A percentile compares a stretch with the other conserved stretches of the same genome.
phyloP scores from a whole-genome alignment of 2,888 invertebrate genomes.

The Bimastos eiseni region DNA sequence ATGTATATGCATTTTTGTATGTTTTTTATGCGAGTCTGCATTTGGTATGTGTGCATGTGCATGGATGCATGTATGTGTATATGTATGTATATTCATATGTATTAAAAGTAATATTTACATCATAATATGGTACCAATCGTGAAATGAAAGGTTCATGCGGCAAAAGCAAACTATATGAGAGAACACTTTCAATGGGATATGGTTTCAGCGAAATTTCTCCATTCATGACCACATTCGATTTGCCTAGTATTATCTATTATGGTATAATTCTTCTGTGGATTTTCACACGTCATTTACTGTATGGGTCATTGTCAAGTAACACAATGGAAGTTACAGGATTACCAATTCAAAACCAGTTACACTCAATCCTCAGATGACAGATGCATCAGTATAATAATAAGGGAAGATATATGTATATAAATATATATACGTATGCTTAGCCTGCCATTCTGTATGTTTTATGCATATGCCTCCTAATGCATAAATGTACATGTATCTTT shows the following conservation, averaged over 20 bases:
- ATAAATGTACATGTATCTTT: not conserved
- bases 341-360: too few species aligned
- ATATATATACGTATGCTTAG: not conserved
- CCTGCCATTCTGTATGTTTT: not conserved
- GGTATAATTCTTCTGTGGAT: not conserved
- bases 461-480: not conserved
- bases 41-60: too few species aligned
- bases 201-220: not conserved
- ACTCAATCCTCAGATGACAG: too few species aligned
- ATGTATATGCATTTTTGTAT: too few species aligned
- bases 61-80: not conserved
- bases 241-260: not conserved
- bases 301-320: not conserved
- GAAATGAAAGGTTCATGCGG: not conserved
- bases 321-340: too few species aligned
- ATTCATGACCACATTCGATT: not conserved
- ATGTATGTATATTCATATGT: too few species aligned
- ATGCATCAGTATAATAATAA: too few species aligned
- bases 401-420: too few species aligned
- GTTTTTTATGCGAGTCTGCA: too few species aligned
- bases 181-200: not conserved
- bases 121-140: too few species aligned
- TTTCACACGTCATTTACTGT: not conserved
- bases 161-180: not conserved
- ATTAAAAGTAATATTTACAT: too few species aligned